Conservation (phyloP, 2,888 invertebrate species). For the Marasmarcha lunaedactyla region DNA sequence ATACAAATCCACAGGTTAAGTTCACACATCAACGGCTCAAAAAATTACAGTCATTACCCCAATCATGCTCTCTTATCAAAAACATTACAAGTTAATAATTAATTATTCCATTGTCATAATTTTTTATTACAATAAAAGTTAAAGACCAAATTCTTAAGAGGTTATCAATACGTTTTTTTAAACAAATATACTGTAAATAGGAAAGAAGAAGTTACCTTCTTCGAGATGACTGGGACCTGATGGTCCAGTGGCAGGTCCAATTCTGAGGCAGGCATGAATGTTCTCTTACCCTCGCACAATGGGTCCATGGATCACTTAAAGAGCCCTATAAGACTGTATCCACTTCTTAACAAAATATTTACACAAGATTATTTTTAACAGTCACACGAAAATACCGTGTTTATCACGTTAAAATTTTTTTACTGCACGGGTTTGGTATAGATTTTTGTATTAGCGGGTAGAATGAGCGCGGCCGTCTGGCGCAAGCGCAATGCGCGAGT, state of each 20-base stretch:
- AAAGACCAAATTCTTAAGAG: no score
- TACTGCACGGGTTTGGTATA: conserved; percentile 14
- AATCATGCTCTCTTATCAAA: no score
- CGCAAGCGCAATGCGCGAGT: conserved; percentile 44
- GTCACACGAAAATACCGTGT: conserved; percentile 3
- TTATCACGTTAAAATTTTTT: conserved; percentile 9
- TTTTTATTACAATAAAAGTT: no score
- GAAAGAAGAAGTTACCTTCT: background rate
- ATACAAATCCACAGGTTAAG: no score
- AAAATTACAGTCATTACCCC: no score
- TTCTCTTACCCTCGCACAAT: conserved; percentile 18
- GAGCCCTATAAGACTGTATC: no score
- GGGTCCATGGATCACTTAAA: conserved; percentile 34
- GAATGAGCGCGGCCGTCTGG: conserved; percentile 38
- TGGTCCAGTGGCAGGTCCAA: background rate
- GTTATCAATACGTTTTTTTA: no score
- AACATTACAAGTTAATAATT: no score
- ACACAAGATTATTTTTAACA: conserved; percentile 3
- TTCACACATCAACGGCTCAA: no score
- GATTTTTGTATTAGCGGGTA: conserved; percentile 27
- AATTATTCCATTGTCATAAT: no score
- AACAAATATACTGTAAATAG: no score
- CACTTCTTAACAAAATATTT: no score
- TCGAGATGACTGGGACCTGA: background rate
- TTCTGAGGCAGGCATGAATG: background rate